Conservation (phyloP, 2,888 invertebrate genomes). For the Imbricaverruca yamaguchii region DNA sequence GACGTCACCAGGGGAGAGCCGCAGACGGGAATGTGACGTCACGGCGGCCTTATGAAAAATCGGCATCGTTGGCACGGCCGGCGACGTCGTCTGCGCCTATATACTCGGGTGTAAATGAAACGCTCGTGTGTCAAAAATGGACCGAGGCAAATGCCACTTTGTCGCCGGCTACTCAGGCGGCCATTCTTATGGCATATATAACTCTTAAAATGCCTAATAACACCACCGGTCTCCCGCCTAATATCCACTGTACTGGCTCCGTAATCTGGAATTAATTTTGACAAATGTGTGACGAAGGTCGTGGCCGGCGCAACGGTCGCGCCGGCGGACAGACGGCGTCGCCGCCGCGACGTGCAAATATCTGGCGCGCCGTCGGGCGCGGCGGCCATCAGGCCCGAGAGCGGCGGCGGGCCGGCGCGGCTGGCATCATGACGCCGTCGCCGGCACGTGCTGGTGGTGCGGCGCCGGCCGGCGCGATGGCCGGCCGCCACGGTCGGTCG, state of each 20-base stretch:
- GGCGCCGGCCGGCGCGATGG: not conserved
- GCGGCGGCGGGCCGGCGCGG: not conserved
- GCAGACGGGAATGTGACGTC: not conserved
- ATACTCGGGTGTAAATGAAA: slow-evolving; percentile 19
- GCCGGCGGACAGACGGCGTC: not conserved
- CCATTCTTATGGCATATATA: slow-evolving; percentile 21
- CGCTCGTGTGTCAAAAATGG: slow-evolving; percentile 21
- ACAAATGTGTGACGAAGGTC: slow-evolving; percentile 3
- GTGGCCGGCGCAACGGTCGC: not conserved
- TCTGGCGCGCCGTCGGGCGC: not conserved
- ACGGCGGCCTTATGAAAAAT: not conserved
- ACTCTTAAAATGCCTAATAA: slow-evolving; percentile 21
- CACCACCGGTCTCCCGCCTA: slow-evolving; percentile 3
- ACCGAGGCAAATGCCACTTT: slow-evolving; percentile 12
- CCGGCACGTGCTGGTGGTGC: not conserved
- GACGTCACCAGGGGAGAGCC: not conserved
- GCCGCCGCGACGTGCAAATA: not conserved
- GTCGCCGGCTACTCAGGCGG: not conserved
- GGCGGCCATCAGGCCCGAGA: not conserved
- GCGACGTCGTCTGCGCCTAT: not conserved
- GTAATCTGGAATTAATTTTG: slow-evolving; percentile 18
- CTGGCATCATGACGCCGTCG: slow-evolving; percentile 5
- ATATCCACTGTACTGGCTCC: slow-evolving; percentile 13
- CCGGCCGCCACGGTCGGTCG: not conserved
- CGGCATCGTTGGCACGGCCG: not conserved